A percentile compares a stretch with the other conserved stretches of the same genome.
These are phyloP conservation scores for Drosophila varians DNA, from an alignment of 1,140 invertebrate genomes.

Conservation along the genomic window DNA sequence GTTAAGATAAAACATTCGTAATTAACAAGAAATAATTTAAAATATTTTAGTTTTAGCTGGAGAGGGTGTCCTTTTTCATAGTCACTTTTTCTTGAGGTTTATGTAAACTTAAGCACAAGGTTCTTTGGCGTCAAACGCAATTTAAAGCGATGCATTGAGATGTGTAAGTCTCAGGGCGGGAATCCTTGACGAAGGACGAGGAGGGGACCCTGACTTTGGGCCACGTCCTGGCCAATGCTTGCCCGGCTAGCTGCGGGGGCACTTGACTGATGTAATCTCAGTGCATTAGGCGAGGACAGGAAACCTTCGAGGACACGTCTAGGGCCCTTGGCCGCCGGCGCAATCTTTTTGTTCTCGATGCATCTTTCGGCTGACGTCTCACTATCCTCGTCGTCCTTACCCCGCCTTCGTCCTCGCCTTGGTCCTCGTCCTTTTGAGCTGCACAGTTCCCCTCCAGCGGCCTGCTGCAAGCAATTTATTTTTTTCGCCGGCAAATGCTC, in stretches of 20 bases:
- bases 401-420: slow-evolving; percentile 11
- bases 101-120: slow-evolving; percentile 39
- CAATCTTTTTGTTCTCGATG: slow-evolving; percentile 55
- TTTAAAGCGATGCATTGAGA: slow-evolving; percentile 43
- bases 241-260: slow-evolving; percentile 30
- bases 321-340: slow-evolving; percentile 40
- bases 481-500: slow-evolving; percentile 37
- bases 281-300: slow-evolving; percentile 58
- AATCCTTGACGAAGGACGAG: slow-evolving; percentile 8
- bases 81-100: slow-evolving; percentile 19
- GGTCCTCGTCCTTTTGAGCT: slow-evolving; percentile 10
- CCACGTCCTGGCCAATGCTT: slow-evolving; percentile 21
- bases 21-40: slow-evolving; percentile 6
- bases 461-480: slow-evolving; percentile 40
- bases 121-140: slow-evolving; percentile 16
- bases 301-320: slow-evolving; percentile 55
- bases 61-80: neutral
- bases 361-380: slow-evolving; percentile 37
- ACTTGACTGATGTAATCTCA: slow-evolving; percentile 58
- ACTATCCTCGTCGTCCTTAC: neutral
- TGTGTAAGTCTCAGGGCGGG: slow-evolving; percentile 39
- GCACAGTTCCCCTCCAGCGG: neutral
- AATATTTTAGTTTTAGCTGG: neutral
- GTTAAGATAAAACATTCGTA: neutral
- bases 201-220: slow-evolving; percentile 40